phyloP scores from a whole-genome alignment of 2,113 vertebrate species.

The Pedetes capensis region DNA sequence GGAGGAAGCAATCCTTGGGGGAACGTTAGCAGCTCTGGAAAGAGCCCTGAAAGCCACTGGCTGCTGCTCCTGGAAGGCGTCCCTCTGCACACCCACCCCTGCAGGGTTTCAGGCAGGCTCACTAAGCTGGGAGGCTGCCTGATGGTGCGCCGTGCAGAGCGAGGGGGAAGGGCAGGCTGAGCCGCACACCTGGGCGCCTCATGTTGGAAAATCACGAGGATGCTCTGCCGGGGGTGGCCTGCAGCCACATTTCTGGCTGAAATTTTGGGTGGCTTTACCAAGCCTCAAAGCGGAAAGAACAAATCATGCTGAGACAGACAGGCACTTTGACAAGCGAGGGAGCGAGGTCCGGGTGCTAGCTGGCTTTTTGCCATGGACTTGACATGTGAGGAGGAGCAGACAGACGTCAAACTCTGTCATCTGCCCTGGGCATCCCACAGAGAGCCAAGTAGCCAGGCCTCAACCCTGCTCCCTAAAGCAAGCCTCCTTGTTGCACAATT shows the following conservation, averaged over 20 bases:
- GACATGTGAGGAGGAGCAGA: conserved; percentile 46
- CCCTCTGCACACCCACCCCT: not conserved
- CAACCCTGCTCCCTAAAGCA: not conserved
- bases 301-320: conserved; percentile 42
- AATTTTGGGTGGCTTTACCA: conserved; percentile 54
- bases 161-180: not conserved
- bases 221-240: conserved; percentile 29
- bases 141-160: not conserved
- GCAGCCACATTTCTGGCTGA: conserved; percentile 57
- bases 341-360: not conserved
- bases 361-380: conserved; percentile 18
- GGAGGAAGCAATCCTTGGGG: not conserved
- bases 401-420: not conserved
- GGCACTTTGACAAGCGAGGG: not conserved
- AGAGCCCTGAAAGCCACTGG: not conserved
- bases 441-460: not conserved
- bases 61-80: not conserved
- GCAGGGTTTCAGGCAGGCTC: not conserved
- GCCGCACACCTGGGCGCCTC: conserved; percentile 55
- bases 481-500: not conserved
- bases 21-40: not conserved
- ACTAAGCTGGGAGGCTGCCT: not conserved
- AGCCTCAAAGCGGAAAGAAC: conserved; percentile 57
- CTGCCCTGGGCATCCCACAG: not conserved
- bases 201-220: conserved; percentile 35